Evolutionary conservation across 1,140 invertebrate species (phyloP).

Genomic region (Drosophila repleta): DNA sequence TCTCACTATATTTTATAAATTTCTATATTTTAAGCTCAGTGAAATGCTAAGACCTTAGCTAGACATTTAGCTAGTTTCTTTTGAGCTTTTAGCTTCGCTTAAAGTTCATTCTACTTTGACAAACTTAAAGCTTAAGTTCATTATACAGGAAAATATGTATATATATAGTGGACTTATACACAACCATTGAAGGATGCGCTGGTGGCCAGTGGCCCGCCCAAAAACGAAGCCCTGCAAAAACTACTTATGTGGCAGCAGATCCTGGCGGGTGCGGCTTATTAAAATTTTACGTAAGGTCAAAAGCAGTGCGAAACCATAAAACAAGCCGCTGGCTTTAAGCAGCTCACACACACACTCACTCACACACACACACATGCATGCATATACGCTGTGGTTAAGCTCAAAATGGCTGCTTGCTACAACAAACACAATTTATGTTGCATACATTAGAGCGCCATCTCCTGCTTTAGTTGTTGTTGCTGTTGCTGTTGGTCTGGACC

Average conservation of each 20-base stretch:
- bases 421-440: constrained; percentile 74
- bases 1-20: too few species aligned
- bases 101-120: too few species aligned
- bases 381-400: constrained; percentile 41
- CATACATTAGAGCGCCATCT: constrained; percentile 63
- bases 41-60: too few species aligned
- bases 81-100: too few species aligned
- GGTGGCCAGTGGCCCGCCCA: background rate
- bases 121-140: too few species aligned
- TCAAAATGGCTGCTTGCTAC: constrained; percentile 54
- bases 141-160: background rate
- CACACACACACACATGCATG: constrained; percentile 28
- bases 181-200: constrained; percentile 32
- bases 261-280: constrained; percentile 54
- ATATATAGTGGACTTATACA: too few species aligned
- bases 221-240: constrained; percentile 27
- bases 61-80: too few species aligned
- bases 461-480: constrained; percentile 3
- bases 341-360: constrained; percentile 38
- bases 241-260: constrained; percentile 35
- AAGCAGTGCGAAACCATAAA: constrained; percentile 80
- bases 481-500: constrained; percentile 36
- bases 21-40: too few species aligned
- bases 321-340: constrained; percentile 75
- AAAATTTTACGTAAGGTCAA: constrained; percentile 80